These are phyloP conservation scores for Pandemis corylana DNA, from an alignment of 2,888 invertebrate genomes.

Conservation along the genomic window DNA sequence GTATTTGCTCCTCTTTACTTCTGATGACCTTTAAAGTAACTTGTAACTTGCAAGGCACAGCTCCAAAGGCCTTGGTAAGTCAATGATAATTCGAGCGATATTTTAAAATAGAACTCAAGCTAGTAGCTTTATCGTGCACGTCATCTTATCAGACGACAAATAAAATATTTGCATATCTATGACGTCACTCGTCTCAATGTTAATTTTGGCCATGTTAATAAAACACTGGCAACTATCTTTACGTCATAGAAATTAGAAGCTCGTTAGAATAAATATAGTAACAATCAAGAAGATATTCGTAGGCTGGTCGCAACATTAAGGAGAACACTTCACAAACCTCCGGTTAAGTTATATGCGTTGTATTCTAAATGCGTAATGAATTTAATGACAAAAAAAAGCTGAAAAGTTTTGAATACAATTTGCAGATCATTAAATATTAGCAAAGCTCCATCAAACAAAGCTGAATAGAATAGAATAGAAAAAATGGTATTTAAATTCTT, in stretches of 20 bases:
- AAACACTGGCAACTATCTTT: slow-evolving; percentile 9
- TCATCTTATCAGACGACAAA: slow-evolving; percentile 25
- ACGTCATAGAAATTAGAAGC: slow-evolving; percentile 10
- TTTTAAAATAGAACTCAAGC: not conserved
- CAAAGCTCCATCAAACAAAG: not conserved
- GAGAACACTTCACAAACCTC: no score
- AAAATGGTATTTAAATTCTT: not conserved
- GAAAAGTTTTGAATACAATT: no score
- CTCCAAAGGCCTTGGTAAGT: not conserved
- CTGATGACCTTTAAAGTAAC: no score
- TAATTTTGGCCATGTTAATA: slow-evolving; percentile 17
- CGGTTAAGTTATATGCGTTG: no score
- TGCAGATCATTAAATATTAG: no score
- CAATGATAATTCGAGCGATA: not conserved
- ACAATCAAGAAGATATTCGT: no score
- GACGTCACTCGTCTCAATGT: slow-evolving; percentile 9
- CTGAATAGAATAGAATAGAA: no score
- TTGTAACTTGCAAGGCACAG: no score
- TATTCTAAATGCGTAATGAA: no score
- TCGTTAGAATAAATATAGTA: not conserved
- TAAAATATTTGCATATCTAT: slow-evolving; percentile 19
- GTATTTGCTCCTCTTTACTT: no score
- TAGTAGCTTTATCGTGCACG: not conserved
- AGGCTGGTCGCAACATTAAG: no score
- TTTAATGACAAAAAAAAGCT: no score